Evolutionary conservation across 1,140 invertebrate genomes (phyloP), one percentile per base, ranked within the genome.

Genomic region (Aradophagus sp.): DNA sequence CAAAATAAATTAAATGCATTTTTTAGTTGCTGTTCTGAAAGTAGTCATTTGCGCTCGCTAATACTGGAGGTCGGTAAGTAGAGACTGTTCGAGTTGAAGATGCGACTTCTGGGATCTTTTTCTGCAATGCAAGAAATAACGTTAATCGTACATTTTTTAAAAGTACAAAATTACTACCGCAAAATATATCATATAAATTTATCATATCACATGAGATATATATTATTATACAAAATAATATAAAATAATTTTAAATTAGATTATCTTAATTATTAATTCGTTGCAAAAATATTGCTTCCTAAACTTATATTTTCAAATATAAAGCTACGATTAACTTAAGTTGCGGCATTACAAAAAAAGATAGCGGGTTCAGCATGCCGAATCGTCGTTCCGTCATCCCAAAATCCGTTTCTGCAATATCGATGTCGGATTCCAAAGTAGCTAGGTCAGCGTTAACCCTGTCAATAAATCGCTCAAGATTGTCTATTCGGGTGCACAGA

Each of bases 341-440:
- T n/a, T n/a, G n/a, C n/a, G 26, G 1, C 17, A 58, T 73, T 74
- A 77, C 76, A 39, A 77, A 76, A 35, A 69, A 73, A 6, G 73
- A 47, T 1, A 77, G 70, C 0, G 76, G 73, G 52, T 77, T 77
- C 8, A 76, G 27, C 27, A 72, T 74, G 2, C 66, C 41, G 10
- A 76, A 74, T 48, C 73, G 68, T 27, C 66, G 68, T 32, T 73
- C 69, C 0, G 76, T 31, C 14, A 44, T 27, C 17, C 65, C 58
- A 20, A 73, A 52, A 13, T 67, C 38, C 13, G 63, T 26, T 31
- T 78, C 76, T 0, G 74, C 74, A 11, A 48, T 32, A 23, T 78
- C 76, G 66, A 74, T 56, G 23, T 76, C 70, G 11, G 66, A 61
- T 36, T 78, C 76, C 6, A 76, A 56, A 4, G 61, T 69, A 2